Evolutionary conservation across 2,888 invertebrate genomes (phyloP).

Genomic region (Mycalesis mineus): DNA sequence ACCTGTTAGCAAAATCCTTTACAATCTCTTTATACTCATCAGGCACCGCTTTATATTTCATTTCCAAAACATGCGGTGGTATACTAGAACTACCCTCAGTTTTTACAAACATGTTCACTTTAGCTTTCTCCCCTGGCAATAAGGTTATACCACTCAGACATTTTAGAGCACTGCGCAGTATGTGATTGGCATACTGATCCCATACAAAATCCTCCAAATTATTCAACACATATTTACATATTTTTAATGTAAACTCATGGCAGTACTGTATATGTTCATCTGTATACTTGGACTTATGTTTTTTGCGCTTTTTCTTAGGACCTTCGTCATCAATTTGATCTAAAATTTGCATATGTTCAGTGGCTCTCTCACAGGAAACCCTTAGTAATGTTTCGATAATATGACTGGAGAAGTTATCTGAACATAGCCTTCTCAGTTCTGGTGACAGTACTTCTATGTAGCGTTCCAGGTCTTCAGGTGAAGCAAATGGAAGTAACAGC

Average conservation of each 20-base stretch:
- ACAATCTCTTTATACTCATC: constrained; percentile 80
- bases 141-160: constrained; percentile 82
- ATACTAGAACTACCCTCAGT: constrained; percentile 49
- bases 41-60: constrained; percentile 72
- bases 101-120: constrained; percentile 57
- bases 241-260: constrained; percentile 81
- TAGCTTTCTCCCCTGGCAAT: constrained; percentile 66
- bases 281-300: constrained; percentile 49
- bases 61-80: constrained; percentile 56
- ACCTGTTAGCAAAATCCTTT: constrained; percentile 80
- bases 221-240: constrained; percentile 86
- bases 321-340: constrained; percentile 40
- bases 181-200: constrained; percentile 87
- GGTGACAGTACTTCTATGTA: constrained; percentile 81
- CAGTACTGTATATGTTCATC: constrained; percentile 76
- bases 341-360: constrained; percentile 47
- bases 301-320: constrained; percentile 51
- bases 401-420: constrained; percentile 88
- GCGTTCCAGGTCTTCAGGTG: constrained; percentile 79
- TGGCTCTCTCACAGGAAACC: constrained; percentile 76
- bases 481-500: constrained; percentile 83
- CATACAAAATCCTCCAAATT: constrained; percentile 91
- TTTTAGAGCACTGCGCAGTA: constrained; percentile 84
- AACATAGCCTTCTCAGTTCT: constrained; percentile 83
- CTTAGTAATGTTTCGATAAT: constrained; percentile 84